These are phyloP conservation scores for Lepidothrix coronata DNA, from an alignment of 2,113 vertebrate species.

Conservation along the genomic window DNA sequence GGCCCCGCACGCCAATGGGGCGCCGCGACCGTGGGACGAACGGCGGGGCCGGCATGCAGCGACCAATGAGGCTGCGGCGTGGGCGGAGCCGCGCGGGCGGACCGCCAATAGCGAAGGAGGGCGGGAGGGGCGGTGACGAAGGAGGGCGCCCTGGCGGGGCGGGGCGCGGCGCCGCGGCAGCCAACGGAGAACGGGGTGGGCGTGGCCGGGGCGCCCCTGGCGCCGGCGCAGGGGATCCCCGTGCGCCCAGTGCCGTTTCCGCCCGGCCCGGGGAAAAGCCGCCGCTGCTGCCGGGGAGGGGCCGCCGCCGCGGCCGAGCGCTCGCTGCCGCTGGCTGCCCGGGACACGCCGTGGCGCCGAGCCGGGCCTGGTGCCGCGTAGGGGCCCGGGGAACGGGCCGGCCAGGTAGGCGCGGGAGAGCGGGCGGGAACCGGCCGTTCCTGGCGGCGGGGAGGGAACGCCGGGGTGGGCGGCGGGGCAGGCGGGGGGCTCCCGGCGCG, in stretches of 20 bases:
- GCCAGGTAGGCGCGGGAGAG: background rate
- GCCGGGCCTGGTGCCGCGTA: conserved; percentile 79
- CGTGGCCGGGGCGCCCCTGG: conserved; percentile 81
- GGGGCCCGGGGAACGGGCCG: conserved; percentile 49
- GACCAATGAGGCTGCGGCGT: background rate
- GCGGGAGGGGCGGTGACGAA: background rate
- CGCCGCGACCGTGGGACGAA: no score
- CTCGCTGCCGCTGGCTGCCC: conserved; percentile 61
- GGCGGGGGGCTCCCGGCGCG: no score
- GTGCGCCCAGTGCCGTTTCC: conserved; percentile 91
- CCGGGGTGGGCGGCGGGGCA: background rate
- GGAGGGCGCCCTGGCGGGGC: conserved; percentile 45
- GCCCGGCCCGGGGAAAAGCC: conserved; percentile 85
- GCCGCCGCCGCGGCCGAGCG: conserved; percentile 72
- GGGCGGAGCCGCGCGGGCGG: background rate
- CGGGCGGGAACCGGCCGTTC: background rate
- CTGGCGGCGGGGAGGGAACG: background rate
- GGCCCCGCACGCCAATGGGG: no score
- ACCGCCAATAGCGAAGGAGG: background rate
- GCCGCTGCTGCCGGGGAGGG: conserved; percentile 82
- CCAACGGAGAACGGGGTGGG: conserved; percentile 74
- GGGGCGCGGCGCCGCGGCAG: background rate
- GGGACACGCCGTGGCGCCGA: conserved; percentile 90
- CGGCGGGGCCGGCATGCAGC: background rate
- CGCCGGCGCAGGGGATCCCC: conserved; percentile 86